Conservation (phyloP, 2,888 invertebrate species). For the Drosophila pseudotalamancana region DNA sequence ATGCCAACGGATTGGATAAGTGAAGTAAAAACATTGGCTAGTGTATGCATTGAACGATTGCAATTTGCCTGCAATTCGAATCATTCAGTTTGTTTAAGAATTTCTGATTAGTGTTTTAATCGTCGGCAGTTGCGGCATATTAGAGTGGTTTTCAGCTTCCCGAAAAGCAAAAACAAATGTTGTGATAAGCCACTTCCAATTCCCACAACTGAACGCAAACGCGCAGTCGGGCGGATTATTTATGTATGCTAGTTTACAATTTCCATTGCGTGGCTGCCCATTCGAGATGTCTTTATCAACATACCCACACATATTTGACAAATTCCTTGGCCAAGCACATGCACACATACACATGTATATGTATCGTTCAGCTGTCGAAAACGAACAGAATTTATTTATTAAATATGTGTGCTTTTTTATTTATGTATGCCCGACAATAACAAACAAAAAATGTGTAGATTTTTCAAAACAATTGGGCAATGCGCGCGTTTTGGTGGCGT, state of each 20-base stretch:
- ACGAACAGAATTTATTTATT: slow-evolving; percentile 60
- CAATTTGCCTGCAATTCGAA: neutral
- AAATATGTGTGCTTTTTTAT: slow-evolving; percentile 26
- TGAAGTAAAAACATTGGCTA: neutral
- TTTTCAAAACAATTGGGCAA: slow-evolving; percentile 28
- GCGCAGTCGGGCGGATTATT: slow-evolving; percentile 24
- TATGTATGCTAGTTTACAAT: slow-evolving; percentile 56
- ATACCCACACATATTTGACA: slow-evolving; percentile 57
- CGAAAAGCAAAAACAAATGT: slow-evolving; percentile 2
- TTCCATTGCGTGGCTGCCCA: slow-evolving; percentile 21
- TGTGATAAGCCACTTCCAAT: neutral
- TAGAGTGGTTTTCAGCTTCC: slow-evolving; percentile 12
- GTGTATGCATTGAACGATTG: neutral
- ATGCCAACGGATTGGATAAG: slow-evolving; percentile 23
- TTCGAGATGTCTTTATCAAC: slow-evolving; percentile 62
- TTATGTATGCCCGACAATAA: slow-evolving; percentile 13
- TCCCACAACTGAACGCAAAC: no score
- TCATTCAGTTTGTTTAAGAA: slow-evolving; percentile 23
- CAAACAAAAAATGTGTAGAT: slow-evolving; percentile 22
- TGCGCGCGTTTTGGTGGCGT: slow-evolving; percentile 36
- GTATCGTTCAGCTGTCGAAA: slow-evolving; percentile 59
- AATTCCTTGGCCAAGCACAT: slow-evolving; percentile 39
- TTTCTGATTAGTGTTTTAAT: slow-evolving; percentile 4
- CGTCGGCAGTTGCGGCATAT: no score
- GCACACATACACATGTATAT: slow-evolving; percentile 9